Base-by-base conservation (phyloP, 2,888 invertebrate species). In the Actias luna region DNA sequence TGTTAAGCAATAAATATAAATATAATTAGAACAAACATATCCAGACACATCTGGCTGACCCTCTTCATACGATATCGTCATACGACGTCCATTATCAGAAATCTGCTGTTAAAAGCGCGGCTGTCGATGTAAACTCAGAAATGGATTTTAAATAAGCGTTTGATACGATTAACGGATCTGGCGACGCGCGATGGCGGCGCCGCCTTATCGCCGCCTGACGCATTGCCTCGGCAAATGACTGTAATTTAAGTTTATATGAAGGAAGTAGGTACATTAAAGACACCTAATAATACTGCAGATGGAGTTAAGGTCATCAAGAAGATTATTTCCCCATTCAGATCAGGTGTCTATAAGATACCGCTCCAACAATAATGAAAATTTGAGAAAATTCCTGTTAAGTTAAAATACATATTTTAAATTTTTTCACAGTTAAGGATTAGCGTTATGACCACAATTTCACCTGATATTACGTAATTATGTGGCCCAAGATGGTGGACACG, bases 81-180 rank as follows among this genome's bases (percentile, higher is more conserved):
- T 77, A 74, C 67, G 78, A 70, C 72, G 71, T 77, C 74, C 79
- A 85, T 80, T 84, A 85, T 83, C 85, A 71, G 63, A 60, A 74
- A 85, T 84, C 83, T 80, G 78, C 72, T 68, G 68, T 64, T 70
- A 67, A 73, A 70, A 73, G 67, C 71, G 73, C 77, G 80, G 73
- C 77, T 79, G 79, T 73, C 78, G 73, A 79, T 79, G 78, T 75
- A 78, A 78, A 78, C 72, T 76, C 82, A 77, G 84, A 79, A 82
- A 83, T 84, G 83, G 74, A 83, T 75, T 71, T 77, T 76, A 77
- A 79, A 69, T 74, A 73, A 79, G 69, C 73, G 74, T 79, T 73
- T 77, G 80, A 83, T 78, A 76, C 78, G 82, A 80, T 79, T 80
- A 75, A 74, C 76, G 77, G 80, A 80, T 76, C 80, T 71, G 62